phyloP scores from a whole-genome alignment of 1,140 invertebrate species.

The Cotesia glomerata region DNA sequence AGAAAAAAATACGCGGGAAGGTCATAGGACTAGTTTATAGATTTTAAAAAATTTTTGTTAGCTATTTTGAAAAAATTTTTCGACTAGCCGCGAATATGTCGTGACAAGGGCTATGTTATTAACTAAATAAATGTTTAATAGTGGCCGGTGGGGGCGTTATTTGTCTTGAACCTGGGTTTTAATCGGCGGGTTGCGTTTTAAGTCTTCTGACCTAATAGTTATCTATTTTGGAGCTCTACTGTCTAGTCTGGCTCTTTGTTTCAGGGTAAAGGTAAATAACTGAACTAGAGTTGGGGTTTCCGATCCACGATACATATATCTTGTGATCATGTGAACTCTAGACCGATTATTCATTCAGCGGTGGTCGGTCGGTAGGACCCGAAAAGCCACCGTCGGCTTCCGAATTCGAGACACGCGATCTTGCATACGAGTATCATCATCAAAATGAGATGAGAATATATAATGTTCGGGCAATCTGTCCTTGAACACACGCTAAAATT shows the following conservation, averaged over 20 bases:
- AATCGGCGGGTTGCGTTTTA: not conserved
- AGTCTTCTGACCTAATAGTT: not conserved
- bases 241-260: too few relatives aligned
- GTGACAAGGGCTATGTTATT: slow-evolving; percentile 47
- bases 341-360: slow-evolving; percentile 50
- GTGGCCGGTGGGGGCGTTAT: slow-evolving; percentile 51
- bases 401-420: slow-evolving; percentile 56
- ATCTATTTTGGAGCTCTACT: too few relatives aligned
- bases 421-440: slow-evolving; percentile 37
- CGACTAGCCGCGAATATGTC: not conserved
- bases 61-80: not conserved
- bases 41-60: not conserved
- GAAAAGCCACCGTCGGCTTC: slow-evolving; percentile 48
- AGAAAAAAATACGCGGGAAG: slow-evolving; percentile 4
- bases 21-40: not conserved
- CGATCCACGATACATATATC: slow-evolving; percentile 33
- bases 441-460: slow-evolving; percentile 8
- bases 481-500: slow-evolving; percentile 37
- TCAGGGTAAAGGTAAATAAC: too few relatives aligned
- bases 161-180: slow-evolving; percentile 18
- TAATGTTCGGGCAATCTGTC: slow-evolving; percentile 14
- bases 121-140: slow-evolving; percentile 51
- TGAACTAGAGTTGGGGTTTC: not conserved
- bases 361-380: not conserved
- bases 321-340: slow-evolving; percentile 44